phyloP scores from a whole-genome alignment of 2,888 invertebrate genomes.

The Dermolepida albohirtum region DNA sequence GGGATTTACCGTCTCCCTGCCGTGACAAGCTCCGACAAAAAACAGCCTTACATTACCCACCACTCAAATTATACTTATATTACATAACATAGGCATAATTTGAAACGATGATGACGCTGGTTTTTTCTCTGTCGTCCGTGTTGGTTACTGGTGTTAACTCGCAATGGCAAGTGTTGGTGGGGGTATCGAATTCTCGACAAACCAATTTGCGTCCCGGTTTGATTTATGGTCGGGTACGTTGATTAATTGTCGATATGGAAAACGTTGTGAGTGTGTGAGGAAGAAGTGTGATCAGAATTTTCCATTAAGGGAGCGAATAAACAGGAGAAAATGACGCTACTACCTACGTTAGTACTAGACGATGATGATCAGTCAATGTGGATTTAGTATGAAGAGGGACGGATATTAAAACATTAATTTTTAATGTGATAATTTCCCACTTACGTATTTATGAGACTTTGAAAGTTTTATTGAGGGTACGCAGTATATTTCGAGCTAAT shows the following conservation, averaged over 20 bases:
- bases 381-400: background rate
- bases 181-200: conserved; percentile 21
- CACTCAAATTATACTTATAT: conserved; percentile 9
- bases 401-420: conserved; percentile 25
- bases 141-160: background rate
- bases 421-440: conserved; percentile 11
- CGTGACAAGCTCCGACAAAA: background rate
- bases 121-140: background rate
- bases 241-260: conserved; percentile 38
- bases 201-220: conserved; percentile 29
- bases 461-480: conserved; percentile 2
- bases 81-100: conserved; percentile 3
- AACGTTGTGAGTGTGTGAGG: conserved; percentile 5
- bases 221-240: conserved; percentile 29
- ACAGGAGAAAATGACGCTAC: conserved; percentile 11
- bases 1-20: no score
- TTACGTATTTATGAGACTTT: conserved; percentile 20
- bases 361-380: conserved; percentile 12
- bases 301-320: conserved; percentile 23
- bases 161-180: background rate
- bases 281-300: conserved; percentile 31
- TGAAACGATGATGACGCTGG: background rate
- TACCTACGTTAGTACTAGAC: background rate
- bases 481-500: background rate
- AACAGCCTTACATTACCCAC: background rate